These are phyloP conservation scores for Gyrodactylus salaris DNA, from an alignment of 1,140 invertebrate genomes.

Conservation along the genomic window DNA sequence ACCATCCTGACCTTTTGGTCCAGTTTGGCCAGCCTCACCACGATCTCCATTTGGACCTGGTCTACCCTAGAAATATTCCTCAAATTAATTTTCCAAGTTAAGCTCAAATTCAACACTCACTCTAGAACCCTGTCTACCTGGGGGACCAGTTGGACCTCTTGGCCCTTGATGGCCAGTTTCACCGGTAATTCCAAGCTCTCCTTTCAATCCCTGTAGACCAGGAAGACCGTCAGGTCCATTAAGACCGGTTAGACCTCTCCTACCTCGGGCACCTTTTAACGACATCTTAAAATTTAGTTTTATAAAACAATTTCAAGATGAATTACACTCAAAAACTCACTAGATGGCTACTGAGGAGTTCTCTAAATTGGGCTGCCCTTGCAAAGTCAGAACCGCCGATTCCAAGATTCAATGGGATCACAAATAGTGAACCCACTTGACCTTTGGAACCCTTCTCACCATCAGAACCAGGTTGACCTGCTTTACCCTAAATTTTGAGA, in stretches of 20 bases:
- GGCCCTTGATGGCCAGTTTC: conserved; percentile 6
- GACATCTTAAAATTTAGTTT: background rate
- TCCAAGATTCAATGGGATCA: background rate
- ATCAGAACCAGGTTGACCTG: background rate
- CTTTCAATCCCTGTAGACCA: conserved; percentile 8
- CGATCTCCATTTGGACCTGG: background rate
- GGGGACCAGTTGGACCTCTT: background rate
- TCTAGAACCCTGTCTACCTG: conserved; percentile 7
- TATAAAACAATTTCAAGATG: background rate
- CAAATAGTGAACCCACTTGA: background rate
- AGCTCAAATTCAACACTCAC: background rate
- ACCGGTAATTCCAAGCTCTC: conserved; percentile 9
- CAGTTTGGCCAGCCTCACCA: background rate
- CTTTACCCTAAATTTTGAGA: background rate
- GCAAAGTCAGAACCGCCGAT: background rate
- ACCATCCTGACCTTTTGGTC: background rate
- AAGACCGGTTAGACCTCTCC: background rate
- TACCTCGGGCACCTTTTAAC: background rate
- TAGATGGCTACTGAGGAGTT: background rate
- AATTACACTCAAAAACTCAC: background rate
- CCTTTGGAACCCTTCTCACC: background rate
- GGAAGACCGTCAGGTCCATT: conserved; percentile 2
- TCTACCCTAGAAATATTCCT: conserved; percentile 2
- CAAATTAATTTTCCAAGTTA: conserved; percentile 1
- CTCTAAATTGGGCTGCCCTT: background rate